Percentiles rank a stretch among this genome's conserved stretches.
Conservation (phyloP, 2,113 vertebrate genomes). For the Laticauda laticaudata region DNA sequence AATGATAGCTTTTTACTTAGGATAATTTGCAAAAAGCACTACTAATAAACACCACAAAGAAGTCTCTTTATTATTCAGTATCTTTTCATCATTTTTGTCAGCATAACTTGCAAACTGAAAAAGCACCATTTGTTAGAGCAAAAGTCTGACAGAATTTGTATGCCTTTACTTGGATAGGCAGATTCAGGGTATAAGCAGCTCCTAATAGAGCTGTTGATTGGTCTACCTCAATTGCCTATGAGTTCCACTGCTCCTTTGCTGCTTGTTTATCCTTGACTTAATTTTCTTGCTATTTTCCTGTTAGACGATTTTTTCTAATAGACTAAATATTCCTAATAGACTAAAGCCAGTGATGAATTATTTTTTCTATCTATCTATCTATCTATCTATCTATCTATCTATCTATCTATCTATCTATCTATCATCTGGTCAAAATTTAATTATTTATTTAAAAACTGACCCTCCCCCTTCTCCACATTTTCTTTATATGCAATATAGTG, state of each 20-base stretch:
- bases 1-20: background rate
- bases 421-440: background rate
- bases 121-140: background rate
- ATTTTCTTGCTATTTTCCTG: background rate
- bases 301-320: background rate
- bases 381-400: background rate
- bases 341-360: background rate
- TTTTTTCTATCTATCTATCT: background rate
- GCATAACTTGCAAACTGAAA: background rate
- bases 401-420: background rate
- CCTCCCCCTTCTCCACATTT: background rate
- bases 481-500: background rate
- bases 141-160: background rate
- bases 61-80: background rate
- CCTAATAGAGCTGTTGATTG: background rate
- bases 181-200: background rate
- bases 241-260: background rate
- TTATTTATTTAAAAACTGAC: background rate
- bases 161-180: background rate
- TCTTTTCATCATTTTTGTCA: background rate
- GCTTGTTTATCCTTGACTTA: background rate
- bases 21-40: background rate
- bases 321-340: no score
- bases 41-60: background rate
- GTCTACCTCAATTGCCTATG: background rate